Percentiles rank a stretch among this genome's conserved stretches.
Evolutionary conservation across 1,140 invertebrate genomes (phyloP).

Genomic region (Eumaeus atala): DNA sequence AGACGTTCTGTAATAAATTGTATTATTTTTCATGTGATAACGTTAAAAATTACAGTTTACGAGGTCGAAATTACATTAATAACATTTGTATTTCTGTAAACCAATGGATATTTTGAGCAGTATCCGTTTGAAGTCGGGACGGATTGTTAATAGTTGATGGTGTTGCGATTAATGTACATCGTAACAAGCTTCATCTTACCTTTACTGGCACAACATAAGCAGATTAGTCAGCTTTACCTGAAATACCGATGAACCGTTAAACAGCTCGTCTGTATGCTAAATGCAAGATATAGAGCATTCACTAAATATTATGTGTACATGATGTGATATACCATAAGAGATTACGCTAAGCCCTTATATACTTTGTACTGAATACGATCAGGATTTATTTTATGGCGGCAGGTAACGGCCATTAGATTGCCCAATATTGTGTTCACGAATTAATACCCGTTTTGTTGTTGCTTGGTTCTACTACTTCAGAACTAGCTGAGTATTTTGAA

Average conservation of each 20-base stretch:
- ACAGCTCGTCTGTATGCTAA: constrained; percentile 36
- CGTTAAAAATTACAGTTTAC: no score
- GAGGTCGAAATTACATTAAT: no score
- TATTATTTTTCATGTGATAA: no score
- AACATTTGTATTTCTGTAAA: background rate
- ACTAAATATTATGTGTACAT: constrained; percentile 23
- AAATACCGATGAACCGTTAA: constrained; percentile 26
- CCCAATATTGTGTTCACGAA: constrained; percentile 3
- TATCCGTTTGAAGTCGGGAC: background rate
- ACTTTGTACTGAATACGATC: background rate
- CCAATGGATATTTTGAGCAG: background rate
- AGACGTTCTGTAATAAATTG: no score
- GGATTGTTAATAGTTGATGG: background rate
- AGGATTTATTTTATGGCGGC: background rate
- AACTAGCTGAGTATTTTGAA: no score
- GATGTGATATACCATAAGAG: constrained; percentile 13
- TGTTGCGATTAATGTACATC: background rate
- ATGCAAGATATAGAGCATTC: constrained; percentile 27
- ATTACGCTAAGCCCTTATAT: constrained; percentile 2
- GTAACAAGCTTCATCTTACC: background rate
- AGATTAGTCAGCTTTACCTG: constrained; percentile 21
- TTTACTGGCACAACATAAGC: constrained; percentile 1
- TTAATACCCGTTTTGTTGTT: background rate
- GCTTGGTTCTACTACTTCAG: background rate
- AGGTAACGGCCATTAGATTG: background rate